phyloP scores from a whole-genome alignment of 2,113 vertebrate species.

The Neodontobutis hainanensis region DNA sequence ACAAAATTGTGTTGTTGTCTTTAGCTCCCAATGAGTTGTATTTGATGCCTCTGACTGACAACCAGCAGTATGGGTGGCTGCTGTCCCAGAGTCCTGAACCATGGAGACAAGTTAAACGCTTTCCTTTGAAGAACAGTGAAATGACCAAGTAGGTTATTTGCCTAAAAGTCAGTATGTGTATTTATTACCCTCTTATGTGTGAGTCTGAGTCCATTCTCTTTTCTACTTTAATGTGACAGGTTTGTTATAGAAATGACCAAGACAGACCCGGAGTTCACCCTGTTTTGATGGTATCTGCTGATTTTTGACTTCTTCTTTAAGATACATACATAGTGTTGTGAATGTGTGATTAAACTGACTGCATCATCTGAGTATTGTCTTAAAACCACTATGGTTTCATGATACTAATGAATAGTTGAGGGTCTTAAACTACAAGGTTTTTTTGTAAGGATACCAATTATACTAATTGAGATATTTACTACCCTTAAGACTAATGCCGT shows the following conservation, averaged over 20 bases:
- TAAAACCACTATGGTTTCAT: no score
- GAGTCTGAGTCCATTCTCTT: not conserved
- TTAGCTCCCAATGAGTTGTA: conserved; percentile 84
- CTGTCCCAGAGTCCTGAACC: conserved; percentile 46
- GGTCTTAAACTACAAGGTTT: no score
- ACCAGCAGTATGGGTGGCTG: conserved; percentile 83
- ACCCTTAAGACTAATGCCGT: not conserved
- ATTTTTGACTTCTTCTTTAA: not conserved
- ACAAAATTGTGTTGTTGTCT: not conserved
- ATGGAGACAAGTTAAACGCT: conserved; percentile 69
- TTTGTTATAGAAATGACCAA: conserved; percentile 74
- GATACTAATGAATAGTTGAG: no score
- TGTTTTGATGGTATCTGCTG: conserved; percentile 60
- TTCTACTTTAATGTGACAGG: conserved; percentile 59
- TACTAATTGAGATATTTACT: no score
- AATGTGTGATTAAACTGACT: conserved; percentile 10
- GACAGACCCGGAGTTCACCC: conserved; percentile 66
- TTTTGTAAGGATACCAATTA: no score
- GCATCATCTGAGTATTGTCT: not conserved
- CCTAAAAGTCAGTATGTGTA: not conserved
- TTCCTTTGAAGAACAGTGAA: conserved; percentile 75
- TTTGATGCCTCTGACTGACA: conserved; percentile 76
- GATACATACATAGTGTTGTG: not conserved
- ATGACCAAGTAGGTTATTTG: conserved; percentile 79
- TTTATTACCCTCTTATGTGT: not conserved